Evolutionary conservation across 2,797 vertebrate genomes (phyloP).

Genomic region (Ceryle rudis): DNA sequence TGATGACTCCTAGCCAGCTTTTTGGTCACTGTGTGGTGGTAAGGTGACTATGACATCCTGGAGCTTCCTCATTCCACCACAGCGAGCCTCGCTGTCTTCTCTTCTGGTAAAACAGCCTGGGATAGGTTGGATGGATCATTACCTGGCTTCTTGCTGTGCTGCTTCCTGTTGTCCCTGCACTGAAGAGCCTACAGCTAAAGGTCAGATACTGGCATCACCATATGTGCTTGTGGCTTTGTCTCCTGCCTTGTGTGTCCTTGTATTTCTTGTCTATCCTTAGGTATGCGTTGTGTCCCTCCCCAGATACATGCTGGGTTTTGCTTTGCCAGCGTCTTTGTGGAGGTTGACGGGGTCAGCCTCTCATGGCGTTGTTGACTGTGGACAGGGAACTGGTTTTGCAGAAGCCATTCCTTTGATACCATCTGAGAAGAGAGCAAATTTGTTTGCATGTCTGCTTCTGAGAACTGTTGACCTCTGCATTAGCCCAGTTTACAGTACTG

Average conservation of each 20-base stretch:
- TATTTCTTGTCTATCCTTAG: background rate
- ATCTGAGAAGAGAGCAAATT: background rate
- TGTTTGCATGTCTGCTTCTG: background rate
- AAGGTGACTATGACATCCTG: background rate
- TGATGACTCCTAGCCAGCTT: fast-evolving
- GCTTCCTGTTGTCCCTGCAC: background rate
- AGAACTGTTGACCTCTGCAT: background rate
- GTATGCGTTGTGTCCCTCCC: fast-evolving
- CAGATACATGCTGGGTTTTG: fast-evolving
- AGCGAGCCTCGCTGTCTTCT: background rate
- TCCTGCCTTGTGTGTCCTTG: background rate
- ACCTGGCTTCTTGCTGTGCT: background rate
- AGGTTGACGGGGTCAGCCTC: background rate
- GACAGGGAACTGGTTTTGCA: background rate
- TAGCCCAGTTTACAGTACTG: background rate
- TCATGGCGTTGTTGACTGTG: fast-evolving
- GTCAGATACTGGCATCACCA: fast-evolving
- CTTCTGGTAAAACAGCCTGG: background rate
- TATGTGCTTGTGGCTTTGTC: background rate
- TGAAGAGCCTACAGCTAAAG: fast-evolving
- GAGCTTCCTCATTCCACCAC: background rate
- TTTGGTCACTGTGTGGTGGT: fast-evolving
- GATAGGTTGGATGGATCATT: background rate
- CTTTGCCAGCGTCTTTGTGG: background rate
- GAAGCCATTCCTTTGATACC: background rate